Evolutionary conservation across 2,797 vertebrate species (phyloP), one percentile per base, ranked within the genome.

Genomic region (Semotilus atromaculatus): DNA sequence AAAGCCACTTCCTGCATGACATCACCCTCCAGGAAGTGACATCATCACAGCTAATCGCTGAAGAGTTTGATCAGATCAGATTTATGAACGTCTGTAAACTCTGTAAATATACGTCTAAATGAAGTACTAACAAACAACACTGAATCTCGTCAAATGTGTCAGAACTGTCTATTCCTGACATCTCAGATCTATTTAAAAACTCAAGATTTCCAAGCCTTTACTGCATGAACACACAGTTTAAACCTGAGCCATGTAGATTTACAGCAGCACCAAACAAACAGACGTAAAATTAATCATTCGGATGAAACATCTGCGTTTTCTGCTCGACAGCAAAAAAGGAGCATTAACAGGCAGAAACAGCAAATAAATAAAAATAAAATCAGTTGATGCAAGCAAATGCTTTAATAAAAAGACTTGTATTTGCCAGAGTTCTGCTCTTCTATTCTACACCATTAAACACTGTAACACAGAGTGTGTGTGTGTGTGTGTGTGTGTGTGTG

Each of bases 381-480:
- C 68, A 84, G 70, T 81, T 53, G 81, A 86, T 70, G 71, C 66
- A 77, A 85, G 75, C 70, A 60, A 81, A 60, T 70, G 73, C 78
- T 78, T 85, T 64, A 64, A 85, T 80, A 67, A 87, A 68, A 68
- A 82, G 38, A 36, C 36, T 38, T 73, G 79, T 11, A 60, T 26
- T 62, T 29, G 58, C 82, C 87, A 87, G 87, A 90, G 81, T 73
- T 62, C 55, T 83, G 82, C 68, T n/a, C 85, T 89, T 26, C 85
- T 90, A 86, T 86, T 89, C 88, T 89, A 90, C 91, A 86, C 90
- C 91, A 93, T 94, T 94, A 93, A 91, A 84, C 90, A 89, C 85
- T 80, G 34, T 34, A 34, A 34, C 34, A 34, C 4, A 34, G 36
- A 6, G 36, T 36, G 36, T 36, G 36, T 2, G 8, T 9, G 38